These are phyloP conservation scores for Semnopithecus entellus DNA, from an alignment of 2,113 vertebrate species.

Conservation along the genomic window DNA sequence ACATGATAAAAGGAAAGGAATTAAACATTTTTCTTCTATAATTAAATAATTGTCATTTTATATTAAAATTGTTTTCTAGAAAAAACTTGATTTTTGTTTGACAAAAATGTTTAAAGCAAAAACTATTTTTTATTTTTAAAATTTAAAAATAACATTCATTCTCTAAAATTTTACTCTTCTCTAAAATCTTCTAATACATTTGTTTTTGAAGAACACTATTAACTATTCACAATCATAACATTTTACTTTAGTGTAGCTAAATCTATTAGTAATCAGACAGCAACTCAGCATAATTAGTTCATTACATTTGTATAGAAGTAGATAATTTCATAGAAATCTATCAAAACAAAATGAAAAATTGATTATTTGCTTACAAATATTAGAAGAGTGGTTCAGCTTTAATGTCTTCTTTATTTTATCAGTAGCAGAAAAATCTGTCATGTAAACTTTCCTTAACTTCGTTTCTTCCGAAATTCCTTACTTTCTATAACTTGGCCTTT, in stretches of 20 bases:
- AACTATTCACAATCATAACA: neutral
- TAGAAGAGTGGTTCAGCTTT: slow-evolving; percentile 21
- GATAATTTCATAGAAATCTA: neutral
- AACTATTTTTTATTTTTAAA: neutral
- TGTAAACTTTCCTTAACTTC: neutral
- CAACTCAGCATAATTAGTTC: neutral
- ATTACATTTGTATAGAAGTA: neutral
- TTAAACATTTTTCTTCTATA: neutral
- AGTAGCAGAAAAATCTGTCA: slow-evolving; percentile 2
- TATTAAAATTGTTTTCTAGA: neutral
- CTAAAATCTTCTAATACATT: neutral
- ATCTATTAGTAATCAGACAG: slow-evolving; percentile 12
- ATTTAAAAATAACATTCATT: slow-evolving; percentile 8
- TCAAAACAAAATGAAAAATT: slow-evolving; percentile 27
- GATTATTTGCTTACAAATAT: slow-evolving; percentile 12
- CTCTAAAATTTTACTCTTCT: neutral
- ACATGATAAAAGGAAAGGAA: slow-evolving; percentile 2
- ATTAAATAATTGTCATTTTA: neutral
- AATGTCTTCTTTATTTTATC: slow-evolving; percentile 8
- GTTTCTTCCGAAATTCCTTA: slow-evolving; percentile 29
- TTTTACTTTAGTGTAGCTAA: slow-evolving; percentile 17
- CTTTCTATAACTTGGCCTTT: neutral
- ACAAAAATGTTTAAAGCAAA: neutral
- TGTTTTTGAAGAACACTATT: neutral
- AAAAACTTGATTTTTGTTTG: neutral